These are phyloP conservation scores for Felis catus DNA, from an alignment of 2,113 vertebrate genomes.

Conservation along the genomic window DNA sequence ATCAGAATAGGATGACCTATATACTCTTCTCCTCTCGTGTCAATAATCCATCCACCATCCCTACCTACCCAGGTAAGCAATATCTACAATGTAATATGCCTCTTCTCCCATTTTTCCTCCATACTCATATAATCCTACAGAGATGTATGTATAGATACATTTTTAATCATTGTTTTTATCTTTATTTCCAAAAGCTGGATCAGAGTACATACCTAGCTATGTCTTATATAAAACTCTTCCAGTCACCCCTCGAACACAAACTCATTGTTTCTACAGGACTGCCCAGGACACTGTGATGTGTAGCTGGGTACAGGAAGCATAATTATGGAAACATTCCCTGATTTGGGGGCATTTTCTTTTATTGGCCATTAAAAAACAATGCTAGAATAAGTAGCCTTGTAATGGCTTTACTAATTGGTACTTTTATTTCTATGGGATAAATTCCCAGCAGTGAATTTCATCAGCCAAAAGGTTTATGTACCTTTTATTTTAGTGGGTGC, in stretches of 20 bases:
- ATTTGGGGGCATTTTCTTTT: constrained; percentile 15
- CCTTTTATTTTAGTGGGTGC: background rate
- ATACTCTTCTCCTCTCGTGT: background rate
- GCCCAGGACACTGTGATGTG: background rate
- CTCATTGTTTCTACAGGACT: background rate
- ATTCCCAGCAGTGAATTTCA: background rate
- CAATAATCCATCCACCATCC: background rate
- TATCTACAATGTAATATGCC: background rate
- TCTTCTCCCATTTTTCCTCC: background rate
- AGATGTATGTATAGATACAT: background rate
- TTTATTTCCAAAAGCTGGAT: background rate
- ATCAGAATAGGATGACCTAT: background rate
- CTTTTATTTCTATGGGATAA: constrained; percentile 18
- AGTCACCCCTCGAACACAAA: background rate
- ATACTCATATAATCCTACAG: background rate
- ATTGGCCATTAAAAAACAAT: background rate
- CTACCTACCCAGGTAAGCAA: background rate
- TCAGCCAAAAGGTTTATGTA: background rate
- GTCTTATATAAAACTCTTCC: background rate
- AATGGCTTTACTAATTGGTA: constrained; percentile 30
- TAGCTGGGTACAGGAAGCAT: background rate
- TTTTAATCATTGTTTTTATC: background rate
- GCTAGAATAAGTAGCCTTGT: background rate
- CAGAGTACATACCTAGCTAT: background rate
- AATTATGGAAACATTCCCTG: background rate